Evolutionary conservation across 1,140 invertebrate species (phyloP).

Genomic region (Macrotrachela quadricornifera): DNA sequence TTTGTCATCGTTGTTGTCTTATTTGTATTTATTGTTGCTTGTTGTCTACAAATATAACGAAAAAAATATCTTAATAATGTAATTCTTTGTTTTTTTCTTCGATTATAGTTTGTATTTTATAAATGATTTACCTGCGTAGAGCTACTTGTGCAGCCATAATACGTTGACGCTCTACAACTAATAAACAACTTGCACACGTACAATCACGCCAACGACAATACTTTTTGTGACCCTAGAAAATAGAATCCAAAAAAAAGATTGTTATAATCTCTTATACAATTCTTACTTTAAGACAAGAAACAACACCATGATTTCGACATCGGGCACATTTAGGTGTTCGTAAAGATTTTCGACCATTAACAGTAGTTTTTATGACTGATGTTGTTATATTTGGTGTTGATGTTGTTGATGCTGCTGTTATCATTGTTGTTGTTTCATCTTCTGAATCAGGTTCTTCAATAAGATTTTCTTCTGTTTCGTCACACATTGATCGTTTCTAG

Average conservation of each 20-base stretch:
- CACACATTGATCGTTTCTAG: too few relatives aligned
- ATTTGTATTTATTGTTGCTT: background rate
- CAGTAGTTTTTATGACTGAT: too few relatives aligned
- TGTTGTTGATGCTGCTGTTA: too few relatives aligned
- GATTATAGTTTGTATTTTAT: background rate
- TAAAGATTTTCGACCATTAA: constrained; percentile 9
- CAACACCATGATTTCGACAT: constrained; percentile 80
- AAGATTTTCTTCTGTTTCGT: too few relatives aligned
- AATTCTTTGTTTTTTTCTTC: background rate
- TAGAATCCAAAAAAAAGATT: too few relatives aligned
- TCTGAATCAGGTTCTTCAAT: too few relatives aligned
- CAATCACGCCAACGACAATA: constrained; percentile 42
- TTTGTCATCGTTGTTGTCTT: background rate
- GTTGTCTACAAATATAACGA: background rate
- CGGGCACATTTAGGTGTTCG: constrained; percentile 75
- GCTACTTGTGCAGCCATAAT: constrained; percentile 88
- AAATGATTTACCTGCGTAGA: constrained; percentile 15
- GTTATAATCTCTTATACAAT: background rate
- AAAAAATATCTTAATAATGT: background rate
- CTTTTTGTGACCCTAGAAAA: constrained; percentile 55
- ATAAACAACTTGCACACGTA: constrained; percentile 77
- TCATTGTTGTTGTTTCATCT: too few relatives aligned
- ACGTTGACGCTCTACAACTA: constrained; percentile 76
- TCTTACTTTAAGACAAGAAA: constrained; percentile 53
- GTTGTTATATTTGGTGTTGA: too few relatives aligned